Percentiles rank a stretch among this genome's conserved stretches.
Conservation (phyloP, 2,888 invertebrate species). For the Danaus chrysippus region DNA sequence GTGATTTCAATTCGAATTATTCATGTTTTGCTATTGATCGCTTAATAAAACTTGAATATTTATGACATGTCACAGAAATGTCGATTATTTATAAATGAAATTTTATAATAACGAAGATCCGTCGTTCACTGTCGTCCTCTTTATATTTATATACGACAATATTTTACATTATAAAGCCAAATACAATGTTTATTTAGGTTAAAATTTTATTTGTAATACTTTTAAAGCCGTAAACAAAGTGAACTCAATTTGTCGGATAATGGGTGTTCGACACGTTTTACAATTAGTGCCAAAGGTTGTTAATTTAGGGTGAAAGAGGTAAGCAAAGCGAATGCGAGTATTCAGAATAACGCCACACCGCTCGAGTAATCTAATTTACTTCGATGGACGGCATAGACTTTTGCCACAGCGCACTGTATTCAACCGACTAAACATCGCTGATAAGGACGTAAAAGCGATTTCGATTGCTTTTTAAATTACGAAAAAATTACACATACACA, state of each 20-base stretch:
- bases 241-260: constrained; percentile 31
- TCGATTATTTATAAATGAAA: no score
- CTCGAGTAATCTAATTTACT: constrained; percentile 66
- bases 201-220: no score
- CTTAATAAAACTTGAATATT: no score
- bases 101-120: no score
- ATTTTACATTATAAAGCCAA: no score
- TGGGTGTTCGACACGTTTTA: constrained; percentile 48
- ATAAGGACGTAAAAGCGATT: constrained; percentile 44
- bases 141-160: no score
- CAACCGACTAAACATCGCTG: constrained; percentile 68
- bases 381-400: constrained; percentile 56
- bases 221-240: constrained; percentile 16
- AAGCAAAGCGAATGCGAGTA: constrained; percentile 52
- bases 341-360: constrained; percentile 33
- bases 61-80: no score
- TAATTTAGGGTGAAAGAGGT: constrained; percentile 72
- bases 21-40: constrained; percentile 3
- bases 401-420: constrained; percentile 62
- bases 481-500: constrained; percentile 39
- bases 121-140: no score
- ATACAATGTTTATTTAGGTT: no score
- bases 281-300: constrained; percentile 59
- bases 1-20: constrained; percentile 18
- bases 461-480: constrained; percentile 60